A percentile compares a stretch with the other conserved stretches of the same genome.
Conservation (phyloP, 2,888 invertebrate genomes). For the Erebia aethiops region DNA sequence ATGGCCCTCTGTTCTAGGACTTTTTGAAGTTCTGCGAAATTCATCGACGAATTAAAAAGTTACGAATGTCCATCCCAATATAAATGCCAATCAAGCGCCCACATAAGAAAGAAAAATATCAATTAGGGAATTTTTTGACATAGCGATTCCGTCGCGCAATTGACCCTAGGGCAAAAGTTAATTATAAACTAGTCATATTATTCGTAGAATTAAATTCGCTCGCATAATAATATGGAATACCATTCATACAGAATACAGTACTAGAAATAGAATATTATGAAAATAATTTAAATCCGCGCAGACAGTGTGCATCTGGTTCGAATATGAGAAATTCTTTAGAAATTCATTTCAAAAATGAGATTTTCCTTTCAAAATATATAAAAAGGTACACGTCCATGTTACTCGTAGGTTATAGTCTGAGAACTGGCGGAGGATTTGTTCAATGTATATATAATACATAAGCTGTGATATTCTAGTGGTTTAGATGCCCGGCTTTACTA, state of each 20-base stretch:
- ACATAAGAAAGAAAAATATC: too few species aligned
- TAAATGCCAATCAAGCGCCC: too few species aligned
- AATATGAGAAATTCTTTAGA: slow-evolving; percentile 33
- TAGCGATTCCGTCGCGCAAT: too few species aligned
- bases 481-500: too few species aligned
- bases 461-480: background rate
- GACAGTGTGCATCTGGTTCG: slow-evolving; percentile 26
- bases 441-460: background rate
- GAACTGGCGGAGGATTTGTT: background rate
- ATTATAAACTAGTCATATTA: background rate
- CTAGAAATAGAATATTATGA: slow-evolving; percentile 9
- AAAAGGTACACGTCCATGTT: slow-evolving; percentile 20
- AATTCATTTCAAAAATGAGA: slow-evolving; percentile 34
- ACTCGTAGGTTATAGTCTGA: slow-evolving; percentile 4
- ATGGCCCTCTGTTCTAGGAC: too few species aligned
- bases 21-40: too few species aligned
- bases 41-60: background rate
- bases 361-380: slow-evolving; percentile 32
- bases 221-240: background rate
- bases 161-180: background rate
- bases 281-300: slow-evolving; percentile 26
- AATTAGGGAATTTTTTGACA: too few species aligned
- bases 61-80: too few species aligned
- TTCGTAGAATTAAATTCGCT: background rate
- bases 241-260: background rate